Percentiles rank a stretch among this genome's conserved stretches.
Conservation (phyloP, 2,888 invertebrate genomes). For the Azorinus chamasolen region DNA sequence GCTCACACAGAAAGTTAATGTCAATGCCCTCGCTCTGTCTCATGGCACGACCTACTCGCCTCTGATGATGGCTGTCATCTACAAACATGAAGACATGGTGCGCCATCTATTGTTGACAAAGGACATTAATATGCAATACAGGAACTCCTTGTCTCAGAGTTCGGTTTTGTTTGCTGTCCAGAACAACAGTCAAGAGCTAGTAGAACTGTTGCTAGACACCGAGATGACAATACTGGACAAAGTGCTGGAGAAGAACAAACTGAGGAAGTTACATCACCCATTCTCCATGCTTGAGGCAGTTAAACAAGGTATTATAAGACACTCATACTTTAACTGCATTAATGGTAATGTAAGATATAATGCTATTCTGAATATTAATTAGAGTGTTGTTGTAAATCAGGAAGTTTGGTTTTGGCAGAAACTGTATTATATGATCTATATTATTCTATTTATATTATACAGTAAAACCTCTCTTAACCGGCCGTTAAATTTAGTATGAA, state of each 20-base stretch:
- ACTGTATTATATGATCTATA: too few species aligned
- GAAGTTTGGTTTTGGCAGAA: too few species aligned
- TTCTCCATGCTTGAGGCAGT: conserved; percentile 59
- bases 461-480: too few species aligned
- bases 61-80: conserved; percentile 55
- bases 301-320: conserved; percentile 45
- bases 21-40: conserved; percentile 49
- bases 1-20: conserved; percentile 51
- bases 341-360: too few species aligned
- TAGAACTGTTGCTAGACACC: conserved; percentile 50
- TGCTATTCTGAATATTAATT: too few species aligned
- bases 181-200: conserved; percentile 53
- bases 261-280: conserved; percentile 48
- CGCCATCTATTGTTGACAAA: conserved; percentile 50
- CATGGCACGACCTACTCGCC: conserved; percentile 61
- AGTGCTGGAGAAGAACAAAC: neutral
- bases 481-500: too few species aligned
- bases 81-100: conserved; percentile 58
- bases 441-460: too few species aligned
- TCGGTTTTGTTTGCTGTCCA: conserved; percentile 62
- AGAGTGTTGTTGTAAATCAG: too few species aligned
- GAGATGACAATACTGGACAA: conserved; percentile 39
- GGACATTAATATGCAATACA: conserved; percentile 43
- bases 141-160: conserved; percentile 56
- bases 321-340: neutral